Percentiles rank a stretch among this genome's conserved stretches.
Evolutionary conservation across 1,140 invertebrate species (phyloP).

Genomic region (Cylas formicarius): DNA sequence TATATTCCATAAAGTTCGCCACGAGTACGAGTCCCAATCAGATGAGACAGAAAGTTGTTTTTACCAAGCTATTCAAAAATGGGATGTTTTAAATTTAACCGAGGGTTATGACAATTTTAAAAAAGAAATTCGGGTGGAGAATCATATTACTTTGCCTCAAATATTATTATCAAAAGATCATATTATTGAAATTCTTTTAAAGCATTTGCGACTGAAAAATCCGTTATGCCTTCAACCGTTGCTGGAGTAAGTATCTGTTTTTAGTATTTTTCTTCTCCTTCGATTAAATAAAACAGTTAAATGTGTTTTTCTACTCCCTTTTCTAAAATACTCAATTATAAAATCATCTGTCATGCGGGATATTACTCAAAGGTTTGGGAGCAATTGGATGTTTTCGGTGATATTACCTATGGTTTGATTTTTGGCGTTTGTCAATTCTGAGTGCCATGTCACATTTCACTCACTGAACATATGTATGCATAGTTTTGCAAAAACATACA

Average conservation of each 20-base stretch:
- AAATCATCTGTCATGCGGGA: too few relatives aligned
- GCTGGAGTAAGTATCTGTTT: constrained; percentile 75
- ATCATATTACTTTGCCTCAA: constrained; percentile 71
- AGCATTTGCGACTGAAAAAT: constrained; percentile 63
- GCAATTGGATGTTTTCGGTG: too few relatives aligned
- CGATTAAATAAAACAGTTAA: too few relatives aligned
- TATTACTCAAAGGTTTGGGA: too few relatives aligned
- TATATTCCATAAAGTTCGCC: constrained; percentile 67
- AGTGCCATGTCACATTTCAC: too few relatives aligned
- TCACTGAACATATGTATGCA: too few relatives aligned
- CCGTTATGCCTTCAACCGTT: constrained; percentile 68
- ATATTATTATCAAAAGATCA: constrained; percentile 70
- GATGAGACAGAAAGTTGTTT: constrained; percentile 72
- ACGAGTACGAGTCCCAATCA: constrained; percentile 57
- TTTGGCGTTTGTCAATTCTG: too few relatives aligned
- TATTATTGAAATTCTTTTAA: constrained; percentile 62
- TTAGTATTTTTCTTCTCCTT: too few relatives aligned
- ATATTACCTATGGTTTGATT: too few relatives aligned
- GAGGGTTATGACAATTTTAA: constrained; percentile 71
- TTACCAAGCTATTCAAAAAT: constrained; percentile 74
- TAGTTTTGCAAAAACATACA: too few relatives aligned
- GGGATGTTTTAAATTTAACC: constrained; percentile 77
- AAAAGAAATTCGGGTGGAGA: constrained; percentile 54
- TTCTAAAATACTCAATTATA: too few relatives aligned
- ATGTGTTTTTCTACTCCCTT: too few relatives aligned